Conservation (phyloP, 2,113 vertebrate genomes). For the Sander lucioperca region DNA sequence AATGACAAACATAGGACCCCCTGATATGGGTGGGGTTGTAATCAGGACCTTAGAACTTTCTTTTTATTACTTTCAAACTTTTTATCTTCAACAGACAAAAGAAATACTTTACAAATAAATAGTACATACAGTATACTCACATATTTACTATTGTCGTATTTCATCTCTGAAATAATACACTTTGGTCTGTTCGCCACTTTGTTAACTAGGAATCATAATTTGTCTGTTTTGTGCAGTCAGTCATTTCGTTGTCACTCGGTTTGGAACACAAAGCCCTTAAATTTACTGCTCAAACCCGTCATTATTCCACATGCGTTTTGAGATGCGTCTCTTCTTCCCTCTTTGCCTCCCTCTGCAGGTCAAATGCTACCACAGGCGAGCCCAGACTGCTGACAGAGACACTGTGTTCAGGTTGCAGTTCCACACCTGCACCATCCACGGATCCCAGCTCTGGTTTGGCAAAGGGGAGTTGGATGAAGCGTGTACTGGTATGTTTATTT, state of each 20-base stretch:
- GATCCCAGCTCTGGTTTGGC: constrained; percentile 89
- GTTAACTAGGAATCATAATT: constrained; percentile 45
- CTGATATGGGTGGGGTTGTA: background rate
- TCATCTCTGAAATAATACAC: constrained; percentile 1
- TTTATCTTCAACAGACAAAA: background rate
- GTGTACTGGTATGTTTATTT: constrained; percentile 82
- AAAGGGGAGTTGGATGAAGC: constrained; percentile 93
- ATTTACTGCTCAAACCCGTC: background rate
- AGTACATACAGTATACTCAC: background rate
- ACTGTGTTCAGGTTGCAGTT: constrained; percentile 92
- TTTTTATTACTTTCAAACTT: no score
- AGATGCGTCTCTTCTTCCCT: background rate
- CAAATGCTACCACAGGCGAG: constrained; percentile 91
- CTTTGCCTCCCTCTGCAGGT: constrained; percentile 84
- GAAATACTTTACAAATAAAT: background rate
- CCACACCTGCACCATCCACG: constrained; percentile 93
- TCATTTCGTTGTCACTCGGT: constrained; percentile 28
- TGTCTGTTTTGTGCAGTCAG: constrained; percentile 25
- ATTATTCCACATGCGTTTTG: constrained; percentile 6
- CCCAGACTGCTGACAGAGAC: constrained; percentile 86
- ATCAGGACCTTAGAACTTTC: background rate
- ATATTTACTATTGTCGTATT: background rate
- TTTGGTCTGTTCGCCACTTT: constrained; percentile 13
- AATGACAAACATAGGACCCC: constrained; percentile 24
- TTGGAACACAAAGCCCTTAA: constrained; percentile 11